A percentile compares a stretch with the other conserved stretches of the same genome.
These are phyloP conservation scores for Ceraclea dissimilis DNA, from an alignment of 2,888 invertebrate genomes.

Conservation along the genomic window DNA sequence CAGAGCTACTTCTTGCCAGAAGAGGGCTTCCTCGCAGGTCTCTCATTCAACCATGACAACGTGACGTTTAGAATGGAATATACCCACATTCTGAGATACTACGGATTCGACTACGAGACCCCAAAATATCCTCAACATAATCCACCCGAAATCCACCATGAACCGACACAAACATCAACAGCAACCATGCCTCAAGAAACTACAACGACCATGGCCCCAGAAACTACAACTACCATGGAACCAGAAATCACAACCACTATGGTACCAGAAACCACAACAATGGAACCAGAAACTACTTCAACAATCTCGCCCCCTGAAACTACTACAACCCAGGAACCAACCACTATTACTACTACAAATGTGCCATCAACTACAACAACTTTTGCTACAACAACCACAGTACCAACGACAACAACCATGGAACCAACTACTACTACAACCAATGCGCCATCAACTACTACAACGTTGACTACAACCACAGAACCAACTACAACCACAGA, in stretches of 20 bases:
- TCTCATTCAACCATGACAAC: conserved; percentile 72
- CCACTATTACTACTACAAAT: conserved; percentile 24
- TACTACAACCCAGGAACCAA: conserved; percentile 16
- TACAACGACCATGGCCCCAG: conserved; percentile 23
- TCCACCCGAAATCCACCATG: conserved; percentile 19
- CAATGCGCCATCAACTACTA: conserved; percentile 3
- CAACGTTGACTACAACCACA: conserved; percentile 6
- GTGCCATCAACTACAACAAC: conserved; percentile 21
- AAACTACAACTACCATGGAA: conserved; percentile 17
- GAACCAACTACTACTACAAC: conserved; percentile 21
- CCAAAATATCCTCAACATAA: conserved; percentile 4
- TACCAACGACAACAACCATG: conserved; percentile 21
- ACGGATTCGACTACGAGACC: conserved; percentile 68
- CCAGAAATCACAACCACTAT: conserved; percentile 22
- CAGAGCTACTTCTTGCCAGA: conserved; percentile 78
- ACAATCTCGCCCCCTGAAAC: conserved; percentile 19
- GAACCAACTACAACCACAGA: conserved; percentile 3
- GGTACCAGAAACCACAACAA: conserved; percentile 22
- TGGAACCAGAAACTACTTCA: conserved; percentile 21
- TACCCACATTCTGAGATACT: conserved; percentile 65
- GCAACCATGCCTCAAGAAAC: conserved; percentile 22
- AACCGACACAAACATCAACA: conserved; percentile 24
- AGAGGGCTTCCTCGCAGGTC: conserved; percentile 74
- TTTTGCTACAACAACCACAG: conserved; percentile 28
- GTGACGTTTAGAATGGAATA: conserved; percentile 68